phyloP scores from a whole-genome alignment of 2,113 vertebrate species.

The Tachysurus fulvidraco region DNA sequence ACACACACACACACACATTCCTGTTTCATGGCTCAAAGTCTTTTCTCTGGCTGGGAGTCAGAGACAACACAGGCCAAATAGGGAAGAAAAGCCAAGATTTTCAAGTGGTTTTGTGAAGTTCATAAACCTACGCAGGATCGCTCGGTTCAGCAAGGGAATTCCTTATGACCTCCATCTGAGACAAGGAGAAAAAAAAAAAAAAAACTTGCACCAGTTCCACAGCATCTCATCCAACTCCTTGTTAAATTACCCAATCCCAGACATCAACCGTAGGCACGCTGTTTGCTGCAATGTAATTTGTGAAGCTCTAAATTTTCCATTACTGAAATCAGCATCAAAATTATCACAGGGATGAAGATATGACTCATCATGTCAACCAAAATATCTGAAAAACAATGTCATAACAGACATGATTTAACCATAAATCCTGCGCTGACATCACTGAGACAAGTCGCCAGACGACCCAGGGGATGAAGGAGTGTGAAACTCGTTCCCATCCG shows the following conservation, averaged over 20 bases:
- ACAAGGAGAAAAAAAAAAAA: conserved; percentile 11
- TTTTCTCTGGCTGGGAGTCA: conserved; percentile 24
- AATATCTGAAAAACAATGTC: conserved; percentile 28
- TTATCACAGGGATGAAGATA: background rate
- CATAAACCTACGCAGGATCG: conserved; percentile 5
- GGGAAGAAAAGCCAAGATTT: conserved; percentile 19
- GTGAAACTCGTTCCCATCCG: background rate
- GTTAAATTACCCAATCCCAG: background rate
- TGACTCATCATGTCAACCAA: background rate
- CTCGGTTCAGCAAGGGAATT: conserved; percentile 16
- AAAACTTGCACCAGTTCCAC: conserved; percentile 13
- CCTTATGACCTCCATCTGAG: conserved; percentile 16
- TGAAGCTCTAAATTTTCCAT: background rate
- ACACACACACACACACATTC: background rate
- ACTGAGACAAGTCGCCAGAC: background rate
- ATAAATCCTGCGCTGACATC: conserved; percentile 13
- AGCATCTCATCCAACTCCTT: conserved; percentile 10
- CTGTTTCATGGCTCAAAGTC: conserved; percentile 14
- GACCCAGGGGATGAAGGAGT: background rate
- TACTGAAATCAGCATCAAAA: background rate
- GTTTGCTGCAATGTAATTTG: background rate
- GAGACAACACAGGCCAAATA: background rate
- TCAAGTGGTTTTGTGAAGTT: conserved; percentile 18
- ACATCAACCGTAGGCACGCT: background rate
- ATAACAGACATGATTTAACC: background rate